These are phyloP conservation scores for Oryzias javanicus DNA, from an alignment of 2,113 vertebrate species.

Conservation along the genomic window DNA sequence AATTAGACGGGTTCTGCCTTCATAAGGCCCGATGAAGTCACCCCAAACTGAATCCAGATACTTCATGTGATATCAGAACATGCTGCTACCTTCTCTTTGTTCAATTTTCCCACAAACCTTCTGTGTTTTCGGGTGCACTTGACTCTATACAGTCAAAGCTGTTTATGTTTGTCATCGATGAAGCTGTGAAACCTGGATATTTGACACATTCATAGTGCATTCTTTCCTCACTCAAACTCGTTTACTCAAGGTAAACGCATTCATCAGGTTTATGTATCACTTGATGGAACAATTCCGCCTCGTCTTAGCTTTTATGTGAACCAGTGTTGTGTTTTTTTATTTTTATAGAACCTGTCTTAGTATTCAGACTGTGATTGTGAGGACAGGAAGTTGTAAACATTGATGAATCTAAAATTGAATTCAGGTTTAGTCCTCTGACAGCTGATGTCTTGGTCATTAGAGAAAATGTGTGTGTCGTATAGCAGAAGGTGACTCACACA, in stretches of 20 bases:
- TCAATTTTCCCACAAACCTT: background rate
- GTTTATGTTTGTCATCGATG: constrained; percentile 7
- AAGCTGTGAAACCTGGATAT: constrained; percentile 26
- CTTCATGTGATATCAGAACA: constrained; percentile 19
- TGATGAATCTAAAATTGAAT: background rate
- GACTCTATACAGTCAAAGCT: constrained; percentile 34
- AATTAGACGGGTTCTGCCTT: constrained; percentile 9
- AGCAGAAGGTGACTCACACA: background rate
- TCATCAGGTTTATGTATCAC: background rate
- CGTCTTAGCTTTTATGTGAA: background rate
- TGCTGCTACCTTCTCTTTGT: constrained; percentile 5
- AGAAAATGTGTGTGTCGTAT: constrained; percentile 1
- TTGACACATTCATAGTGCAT: constrained; percentile 42
- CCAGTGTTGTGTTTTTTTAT: background rate
- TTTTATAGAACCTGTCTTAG: background rate
- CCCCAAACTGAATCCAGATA: constrained; percentile 25
- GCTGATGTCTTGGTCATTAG: constrained; percentile 4
- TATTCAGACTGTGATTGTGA: background rate
- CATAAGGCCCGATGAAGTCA: constrained; percentile 14
- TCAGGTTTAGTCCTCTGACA: background rate
- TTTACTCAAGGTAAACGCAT: background rate
- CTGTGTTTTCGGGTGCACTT: constrained; percentile 8
- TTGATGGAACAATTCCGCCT: background rate
- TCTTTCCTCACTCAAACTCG: constrained; percentile 13
- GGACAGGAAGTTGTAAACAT: background rate